Evolutionary conservation across 1,140 invertebrate species (phyloP).

Genomic region (Trypoxylus dichotomus): DNA sequence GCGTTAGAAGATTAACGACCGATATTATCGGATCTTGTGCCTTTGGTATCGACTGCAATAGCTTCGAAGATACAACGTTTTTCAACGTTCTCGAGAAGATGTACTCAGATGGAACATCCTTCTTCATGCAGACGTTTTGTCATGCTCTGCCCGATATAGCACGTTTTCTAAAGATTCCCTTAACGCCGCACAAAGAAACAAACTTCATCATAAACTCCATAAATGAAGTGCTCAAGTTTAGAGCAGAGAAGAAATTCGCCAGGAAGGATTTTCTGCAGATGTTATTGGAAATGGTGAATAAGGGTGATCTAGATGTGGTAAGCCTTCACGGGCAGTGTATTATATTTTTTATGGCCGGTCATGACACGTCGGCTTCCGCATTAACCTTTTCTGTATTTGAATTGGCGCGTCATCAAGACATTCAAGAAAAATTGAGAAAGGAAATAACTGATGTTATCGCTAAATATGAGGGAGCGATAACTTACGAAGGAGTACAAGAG

Average conservation of each 20-base stretch:
- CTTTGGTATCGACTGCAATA: background rate
- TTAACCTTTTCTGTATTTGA: constrained; percentile 56
- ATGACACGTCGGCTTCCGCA: constrained; percentile 55
- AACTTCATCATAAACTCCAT: constrained; percentile 37
- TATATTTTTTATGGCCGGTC: constrained; percentile 54
- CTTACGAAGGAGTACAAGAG: constrained; percentile 28
- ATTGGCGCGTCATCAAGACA: constrained; percentile 52
- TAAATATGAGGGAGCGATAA: constrained; percentile 49
- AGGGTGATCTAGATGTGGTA: constrained; percentile 17
- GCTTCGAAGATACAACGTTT: background rate
- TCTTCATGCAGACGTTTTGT: background rate
- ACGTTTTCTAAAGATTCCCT: background rate
- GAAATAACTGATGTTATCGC: constrained; percentile 54
- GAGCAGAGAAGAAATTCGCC: constrained; percentile 31
- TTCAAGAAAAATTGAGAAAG: constrained; percentile 53
- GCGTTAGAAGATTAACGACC: background rate
- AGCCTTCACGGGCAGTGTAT: constrained; percentile 27
- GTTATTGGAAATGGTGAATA: constrained; percentile 27
- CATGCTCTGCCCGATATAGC: background rate
- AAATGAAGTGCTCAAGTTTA: constrained; percentile 38
- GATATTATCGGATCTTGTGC: background rate
- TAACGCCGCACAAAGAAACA: background rate
- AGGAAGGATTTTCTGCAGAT: constrained; percentile 42
- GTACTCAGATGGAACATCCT: background rate
- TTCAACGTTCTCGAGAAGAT: background rate